Evolutionary conservation across 2,888 invertebrate genomes (phyloP).

Genomic region (Drosophila tripunctata): DNA sequence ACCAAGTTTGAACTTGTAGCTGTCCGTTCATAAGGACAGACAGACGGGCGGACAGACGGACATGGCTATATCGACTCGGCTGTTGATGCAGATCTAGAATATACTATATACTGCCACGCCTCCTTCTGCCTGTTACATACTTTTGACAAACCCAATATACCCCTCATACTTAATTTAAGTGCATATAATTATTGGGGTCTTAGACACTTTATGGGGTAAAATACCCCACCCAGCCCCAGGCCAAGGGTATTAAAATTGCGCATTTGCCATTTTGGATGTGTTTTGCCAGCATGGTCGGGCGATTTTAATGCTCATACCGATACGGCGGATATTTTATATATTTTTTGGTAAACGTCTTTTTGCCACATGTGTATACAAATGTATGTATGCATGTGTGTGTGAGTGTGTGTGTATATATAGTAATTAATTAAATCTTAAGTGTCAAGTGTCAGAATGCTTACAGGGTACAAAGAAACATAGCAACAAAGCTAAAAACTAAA

Average conservation of each 20-base stretch:
- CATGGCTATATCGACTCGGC: too few relatives aligned
- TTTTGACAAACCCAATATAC: too few relatives aligned
- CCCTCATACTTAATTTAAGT: too few relatives aligned
- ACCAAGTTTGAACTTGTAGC: too few relatives aligned
- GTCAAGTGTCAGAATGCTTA: conserved; percentile 35
- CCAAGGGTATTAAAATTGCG: conserved; percentile 1
- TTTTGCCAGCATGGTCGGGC: conserved; percentile 17
- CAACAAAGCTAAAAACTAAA: conserved; percentile 40
- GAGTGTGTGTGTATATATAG: conserved; percentile 5
- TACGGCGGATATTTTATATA: conserved; percentile 36
- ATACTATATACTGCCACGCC: too few relatives aligned
- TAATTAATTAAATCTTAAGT: conserved; percentile 25
- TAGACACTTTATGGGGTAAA: background rate
- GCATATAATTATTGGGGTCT: background rate
- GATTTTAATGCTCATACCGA: conserved; percentile 13
- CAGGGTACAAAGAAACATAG: conserved; percentile 44
- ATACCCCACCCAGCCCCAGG: background rate
- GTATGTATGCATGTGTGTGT: background rate
- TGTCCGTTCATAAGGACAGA: too few relatives aligned
- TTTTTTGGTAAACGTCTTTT: conserved; percentile 51
- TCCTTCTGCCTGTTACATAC: too few relatives aligned
- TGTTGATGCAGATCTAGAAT: too few relatives aligned
- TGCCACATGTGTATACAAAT: conserved; percentile 10
- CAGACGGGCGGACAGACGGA: too few relatives aligned
- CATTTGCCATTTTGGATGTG: conserved; percentile 5